phyloP scores from a whole-genome alignment of 2,888 invertebrate species.

The Lissocephala sabroskyi region DNA sequence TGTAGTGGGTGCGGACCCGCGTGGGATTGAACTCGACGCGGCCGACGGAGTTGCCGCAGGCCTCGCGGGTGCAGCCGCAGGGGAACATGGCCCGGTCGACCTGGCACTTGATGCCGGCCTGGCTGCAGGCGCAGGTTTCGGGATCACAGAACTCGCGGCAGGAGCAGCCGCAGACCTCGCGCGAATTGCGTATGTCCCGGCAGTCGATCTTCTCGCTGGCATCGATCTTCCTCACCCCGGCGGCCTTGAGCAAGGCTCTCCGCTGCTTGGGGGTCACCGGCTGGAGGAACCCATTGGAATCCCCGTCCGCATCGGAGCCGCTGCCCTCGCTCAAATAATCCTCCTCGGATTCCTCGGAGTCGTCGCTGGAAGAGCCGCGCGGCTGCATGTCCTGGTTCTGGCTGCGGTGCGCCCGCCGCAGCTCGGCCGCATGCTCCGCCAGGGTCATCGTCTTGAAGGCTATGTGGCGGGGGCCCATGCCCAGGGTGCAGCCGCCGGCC shows the following conservation, averaged over 20 bases:
- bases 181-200: conserved; percentile 89
- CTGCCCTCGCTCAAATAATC: conserved; percentile 79
- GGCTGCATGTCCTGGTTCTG: conserved; percentile 76
- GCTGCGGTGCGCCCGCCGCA: conserved; percentile 88
- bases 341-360: conserved; percentile 89
- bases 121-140: conserved; percentile 94
- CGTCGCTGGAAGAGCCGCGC: conserved; percentile 79
- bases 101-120: conserved; percentile 94
- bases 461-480: conserved; percentile 85
- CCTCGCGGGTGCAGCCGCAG: conserved; percentile 95
- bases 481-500: conserved; percentile 91
- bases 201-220: conserved; percentile 95
- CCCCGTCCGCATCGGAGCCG: conserved; percentile 89
- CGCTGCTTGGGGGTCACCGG: conserved; percentile 95
- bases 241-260: conserved; percentile 88
- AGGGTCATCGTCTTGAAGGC: conserved; percentile 86
- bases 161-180: conserved; percentile 94
- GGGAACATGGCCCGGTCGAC: conserved; percentile 97
- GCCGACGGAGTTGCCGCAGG: conserved; percentile 93
- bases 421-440: conserved; percentile 90
- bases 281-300: conserved; percentile 91
- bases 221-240: conserved; percentile 95
- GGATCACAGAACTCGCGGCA: conserved; percentile 96
- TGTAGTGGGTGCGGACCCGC: conserved; percentile 95
- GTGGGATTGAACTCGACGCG: conserved; percentile 97